Percentiles rank a stretch among this genome's conserved stretches.
phyloP scores from a whole-genome alignment of 2,888 invertebrate species.

The Stenichneumon culpator region DNA sequence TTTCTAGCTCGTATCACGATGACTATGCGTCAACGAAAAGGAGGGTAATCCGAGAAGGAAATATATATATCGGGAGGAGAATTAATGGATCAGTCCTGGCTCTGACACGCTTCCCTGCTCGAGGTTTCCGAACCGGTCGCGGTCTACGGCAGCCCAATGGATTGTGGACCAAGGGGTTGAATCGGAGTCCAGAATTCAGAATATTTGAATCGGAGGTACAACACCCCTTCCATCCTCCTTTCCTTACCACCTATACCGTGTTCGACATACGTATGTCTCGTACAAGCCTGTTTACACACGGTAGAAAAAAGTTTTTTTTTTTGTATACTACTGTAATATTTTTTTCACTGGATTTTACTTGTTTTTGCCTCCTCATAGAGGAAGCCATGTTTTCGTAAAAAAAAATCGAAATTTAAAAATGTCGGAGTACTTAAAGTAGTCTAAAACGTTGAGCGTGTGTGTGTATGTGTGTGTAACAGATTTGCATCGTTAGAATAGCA shows the following conservation, averaged over 20 bases:
- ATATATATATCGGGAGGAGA: slow-evolving; percentile 54
- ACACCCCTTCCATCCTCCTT: not conserved
- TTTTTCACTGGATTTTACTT: no score
- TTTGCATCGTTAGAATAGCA: no score
- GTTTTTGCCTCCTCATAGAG: no score
- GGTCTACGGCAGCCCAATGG: slow-evolving; percentile 31
- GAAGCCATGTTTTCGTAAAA: no score
- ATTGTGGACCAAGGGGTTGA: slow-evolving; percentile 9
- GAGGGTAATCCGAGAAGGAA: slow-evolving; percentile 48
- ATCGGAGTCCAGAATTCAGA: slow-evolving; percentile 33
- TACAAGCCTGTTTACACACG: not conserved
- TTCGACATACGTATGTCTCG: slow-evolving; percentile 32
- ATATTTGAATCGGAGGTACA: slow-evolving; percentile 53
- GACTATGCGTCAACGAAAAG: slow-evolving; percentile 36
- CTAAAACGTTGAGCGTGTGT: no score
- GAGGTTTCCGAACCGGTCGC: slow-evolving; percentile 42
- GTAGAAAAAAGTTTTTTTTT: no score
- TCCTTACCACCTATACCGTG: not conserved
- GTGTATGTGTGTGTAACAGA: no score
- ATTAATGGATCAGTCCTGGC: slow-evolving; percentile 65
- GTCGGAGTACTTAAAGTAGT: no score
- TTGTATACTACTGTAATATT: no score
- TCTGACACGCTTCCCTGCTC: slow-evolving; percentile 63
- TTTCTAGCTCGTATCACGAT: slow-evolving; percentile 38
- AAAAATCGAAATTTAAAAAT: no score